phyloP scores from a whole-genome alignment of 2,797 vertebrate species.

The Acipenser ruthenus region DNA sequence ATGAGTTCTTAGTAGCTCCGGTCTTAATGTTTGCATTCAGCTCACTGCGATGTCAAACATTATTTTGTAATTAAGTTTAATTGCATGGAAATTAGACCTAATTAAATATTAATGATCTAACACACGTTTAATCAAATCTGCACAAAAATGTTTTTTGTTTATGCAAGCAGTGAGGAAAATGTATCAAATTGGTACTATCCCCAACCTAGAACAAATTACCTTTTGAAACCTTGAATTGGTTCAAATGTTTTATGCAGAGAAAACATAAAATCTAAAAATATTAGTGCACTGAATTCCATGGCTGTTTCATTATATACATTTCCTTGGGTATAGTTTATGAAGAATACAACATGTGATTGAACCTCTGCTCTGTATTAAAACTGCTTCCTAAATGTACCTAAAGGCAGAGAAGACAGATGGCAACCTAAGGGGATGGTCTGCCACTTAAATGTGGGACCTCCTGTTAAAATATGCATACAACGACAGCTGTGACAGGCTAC shows the following conservation, averaged over 20 bases:
- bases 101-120: slow-evolving; percentile 71
- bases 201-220: slow-evolving; percentile 1
- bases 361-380: not conserved
- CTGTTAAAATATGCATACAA: slow-evolving; percentile 1
- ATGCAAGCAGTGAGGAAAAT: slow-evolving; percentile 14
- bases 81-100: slow-evolving; percentile 71
- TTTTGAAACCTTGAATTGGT: not conserved
- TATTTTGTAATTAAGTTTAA: slow-evolving; percentile 71
- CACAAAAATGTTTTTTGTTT: slow-evolving; percentile 28
- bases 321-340: too few relatives aligned
- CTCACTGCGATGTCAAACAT: slow-evolving; percentile 65
- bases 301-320: too few relatives aligned
- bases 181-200: not conserved
- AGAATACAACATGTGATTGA: too few relatives aligned
- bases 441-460: not conserved
- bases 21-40: slow-evolving; percentile 47
- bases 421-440: slow-evolving; percentile 6
- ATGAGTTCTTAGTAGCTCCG: slow-evolving; percentile 29
- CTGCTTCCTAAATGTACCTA: not conserved
- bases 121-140: slow-evolving; percentile 26
- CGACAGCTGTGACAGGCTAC: slow-evolving; percentile 1
- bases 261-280: not conserved
- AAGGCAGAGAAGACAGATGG: slow-evolving; percentile 8
- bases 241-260: not conserved
- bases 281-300: not conserved